These are phyloP conservation scores for Marasmarcha lunaedactyla DNA, from an alignment of 2,888 invertebrate species.

Conservation along the genomic window DNA sequence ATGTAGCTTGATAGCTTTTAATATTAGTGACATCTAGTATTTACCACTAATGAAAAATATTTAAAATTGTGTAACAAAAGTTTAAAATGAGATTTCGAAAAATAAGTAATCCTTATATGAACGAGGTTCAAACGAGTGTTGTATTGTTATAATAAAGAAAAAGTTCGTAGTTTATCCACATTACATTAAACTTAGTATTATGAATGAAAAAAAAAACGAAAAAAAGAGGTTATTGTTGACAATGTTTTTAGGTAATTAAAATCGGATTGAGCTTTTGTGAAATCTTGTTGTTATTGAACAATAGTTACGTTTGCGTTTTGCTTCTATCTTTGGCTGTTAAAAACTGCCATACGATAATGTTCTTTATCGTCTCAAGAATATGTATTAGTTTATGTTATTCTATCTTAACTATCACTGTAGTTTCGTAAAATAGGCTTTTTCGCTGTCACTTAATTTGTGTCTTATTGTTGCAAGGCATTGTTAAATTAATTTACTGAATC, in stretches of 20 bases:
- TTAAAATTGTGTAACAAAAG: constrained; percentile 32
- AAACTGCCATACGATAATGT: constrained; percentile 24
- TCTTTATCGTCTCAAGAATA: constrained; percentile 23
- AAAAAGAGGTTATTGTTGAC: constrained; percentile 65
- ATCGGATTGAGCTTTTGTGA: constrained; percentile 64
- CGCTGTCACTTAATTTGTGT: constrained; percentile 32
- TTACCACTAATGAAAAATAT: constrained; percentile 37
- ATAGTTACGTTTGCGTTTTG: constrained; percentile 30
- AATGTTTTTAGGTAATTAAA: constrained; percentile 65
- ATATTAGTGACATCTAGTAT: constrained; percentile 69
- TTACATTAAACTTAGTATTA: constrained; percentile 59
- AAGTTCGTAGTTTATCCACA: constrained; percentile 64
- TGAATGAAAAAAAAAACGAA: constrained; percentile 43
- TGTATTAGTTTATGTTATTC: not conserved
- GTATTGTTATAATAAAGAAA: constrained; percentile 62
- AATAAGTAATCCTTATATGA: constrained; percentile 38
- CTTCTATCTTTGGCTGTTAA: constrained; percentile 23
- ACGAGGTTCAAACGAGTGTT: constrained; percentile 54
- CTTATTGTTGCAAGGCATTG: constrained; percentile 50
- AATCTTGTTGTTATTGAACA: constrained; percentile 54
- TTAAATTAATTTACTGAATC: constrained; percentile 51
- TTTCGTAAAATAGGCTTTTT: constrained; percentile 35
- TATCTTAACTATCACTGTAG: constrained; percentile 27
- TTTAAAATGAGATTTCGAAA: constrained; percentile 22
- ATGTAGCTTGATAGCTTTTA: constrained; percentile 55